Base-by-base conservation (phyloP, 2,113 vertebrate species). In the Campylomormyrus numenius region DNA sequence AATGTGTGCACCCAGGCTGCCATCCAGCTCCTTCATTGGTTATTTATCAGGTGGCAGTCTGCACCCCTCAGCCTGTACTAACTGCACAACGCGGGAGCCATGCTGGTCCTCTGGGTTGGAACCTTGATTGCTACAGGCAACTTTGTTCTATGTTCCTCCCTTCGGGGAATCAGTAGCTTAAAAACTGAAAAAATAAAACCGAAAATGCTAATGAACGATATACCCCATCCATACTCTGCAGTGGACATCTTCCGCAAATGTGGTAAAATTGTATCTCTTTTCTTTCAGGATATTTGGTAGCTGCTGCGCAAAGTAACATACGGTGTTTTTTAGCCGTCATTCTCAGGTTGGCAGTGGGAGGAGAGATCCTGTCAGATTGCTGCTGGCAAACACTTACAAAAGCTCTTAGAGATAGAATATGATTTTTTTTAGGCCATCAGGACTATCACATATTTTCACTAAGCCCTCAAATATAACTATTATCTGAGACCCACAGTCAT, bases 1-100 rank as follows among this genome's bases (percentile, higher is more conserved):
- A 92, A 94, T 94, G 95, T 95, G 94, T 95, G 94, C 94, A 93
- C 94, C 92, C 85, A 94, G 94, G 94, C 94, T 94, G 93, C 92
- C 93, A 90, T 95, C 93, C 94, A 95, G 86, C 94, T 66, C 53
- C 42, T 85, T 90, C 86, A 88, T 90, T 90, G 58, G 89, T 90
- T 90, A 90, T 90, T 90, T 90, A 90, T 90, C 90, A 88, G 74
- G 87, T 84, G 66, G 50, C 87, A 83, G 35, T 1, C 39, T 27
- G 45, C 83, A 27, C 3, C 62, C 80, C 89, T 89, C 50, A 5
- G 70, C 53, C 11, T 46, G 58, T 45, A 90, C 80, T 53, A 39
- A 88, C 70, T 83, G 21, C 49, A 46, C 87, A 80, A 6, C 7
- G n/a, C 24, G n/a, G 62, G 49, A 80, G 11, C 17, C 39, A 21